phyloP scores from a whole-genome alignment of 2,113 vertebrate genomes.

The human (Homo sapiens) region DNA sequence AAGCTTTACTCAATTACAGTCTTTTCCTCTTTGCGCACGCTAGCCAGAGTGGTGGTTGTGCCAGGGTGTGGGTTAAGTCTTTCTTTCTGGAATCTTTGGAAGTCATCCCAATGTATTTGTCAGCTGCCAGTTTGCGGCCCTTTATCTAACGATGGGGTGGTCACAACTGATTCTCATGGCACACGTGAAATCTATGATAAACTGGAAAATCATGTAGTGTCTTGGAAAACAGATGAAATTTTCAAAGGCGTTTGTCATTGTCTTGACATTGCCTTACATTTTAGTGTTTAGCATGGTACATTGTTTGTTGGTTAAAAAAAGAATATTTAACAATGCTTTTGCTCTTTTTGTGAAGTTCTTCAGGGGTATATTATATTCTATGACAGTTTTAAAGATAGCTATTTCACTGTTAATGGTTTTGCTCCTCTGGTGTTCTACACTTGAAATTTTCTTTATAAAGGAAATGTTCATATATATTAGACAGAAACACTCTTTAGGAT shows the following conservation, averaged over 20 bases:
- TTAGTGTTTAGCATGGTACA: not conserved
- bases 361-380: not conserved
- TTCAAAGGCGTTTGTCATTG: slow-evolving; percentile 27
- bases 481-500: not conserved
- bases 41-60: not conserved
- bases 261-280: slow-evolving; percentile 33
- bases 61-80: not conserved
- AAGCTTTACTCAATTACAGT: not conserved
- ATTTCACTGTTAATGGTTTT: not conserved
- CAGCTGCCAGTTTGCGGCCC: not conserved
- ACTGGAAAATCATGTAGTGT: slow-evolving; percentile 35
- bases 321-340: not conserved
- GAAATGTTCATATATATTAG: not conserved
- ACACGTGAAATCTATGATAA: slow-evolving; percentile 12
- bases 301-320: not conserved
- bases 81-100: not conserved
- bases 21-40: not conserved
- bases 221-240: slow-evolving; percentile 25
- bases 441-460: not conserved
- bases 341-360: not conserved
- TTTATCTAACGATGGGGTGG: slow-evolving; percentile 45
- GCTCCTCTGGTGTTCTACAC: not conserved
- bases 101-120: slow-evolving; percentile 28
- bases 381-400: not conserved
- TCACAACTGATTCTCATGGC: slow-evolving; percentile 46